Evolutionary conservation across 1,140 invertebrate species (phyloP), one percentile per base, ranked within the genome.

Genomic region (Solenopsis invicta): DNA sequence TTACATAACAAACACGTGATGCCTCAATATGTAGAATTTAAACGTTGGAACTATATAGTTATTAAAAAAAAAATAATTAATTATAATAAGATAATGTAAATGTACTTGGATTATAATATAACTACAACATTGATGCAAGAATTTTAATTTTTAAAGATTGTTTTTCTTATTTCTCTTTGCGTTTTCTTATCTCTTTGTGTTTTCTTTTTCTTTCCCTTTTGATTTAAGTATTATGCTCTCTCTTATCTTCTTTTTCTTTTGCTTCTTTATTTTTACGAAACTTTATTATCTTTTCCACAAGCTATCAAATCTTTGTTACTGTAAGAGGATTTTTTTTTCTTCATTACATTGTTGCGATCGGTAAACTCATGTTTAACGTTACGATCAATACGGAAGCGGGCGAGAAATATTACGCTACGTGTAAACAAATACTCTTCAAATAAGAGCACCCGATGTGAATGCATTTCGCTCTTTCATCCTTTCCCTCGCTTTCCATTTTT

Each of bases 391-490:
- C 52, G 9, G 5, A 59, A 72, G 9, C 24, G 69, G n/a, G 2
- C 13, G 41, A 89, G 72, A 84, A 89, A 89, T 87, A 87, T 89
- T 88, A 88, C 76, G 12, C 61, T 54, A 56, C 41, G 29, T 86
- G 87, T 77, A 89, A 89, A 89, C 76, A 89, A 89, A 89, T 89
- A 86, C 52, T 89, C 82, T 88, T 66, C 41, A 84, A 86, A 88
- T 77, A 86, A 87, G 48, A 66, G 77, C n/a, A 67, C 21, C 59
- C 72, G 77, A 78, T 66, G 54, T 45, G 62, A n/a, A 76, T 56
- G 45, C 50, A 37, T 13, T 45, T 48, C 10, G n/a, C 54, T 62
- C 54, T 52, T 13, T 59, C 9, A 48, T 34, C 10, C 18, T 21
- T 5, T 12, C 12, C 50, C 16, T 61, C 6, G 69, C 6, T 67